Evolutionary conservation across 2,113 vertebrate species (phyloP).

Genomic region (Mirounga angustirostris): DNA sequence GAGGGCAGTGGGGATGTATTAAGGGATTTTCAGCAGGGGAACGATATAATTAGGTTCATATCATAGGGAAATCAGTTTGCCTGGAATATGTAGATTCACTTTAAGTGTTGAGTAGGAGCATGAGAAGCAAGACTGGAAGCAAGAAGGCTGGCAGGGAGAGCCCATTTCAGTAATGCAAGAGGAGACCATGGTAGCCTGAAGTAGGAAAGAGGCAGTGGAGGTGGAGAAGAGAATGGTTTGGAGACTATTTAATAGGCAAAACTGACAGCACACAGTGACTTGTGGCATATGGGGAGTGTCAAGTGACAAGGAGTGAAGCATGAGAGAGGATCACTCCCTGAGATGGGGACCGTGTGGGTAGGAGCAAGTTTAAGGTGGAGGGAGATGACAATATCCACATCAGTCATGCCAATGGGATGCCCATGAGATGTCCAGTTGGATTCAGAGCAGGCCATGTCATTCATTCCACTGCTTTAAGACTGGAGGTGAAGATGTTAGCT

Average conservation of each 20-base stretch:
- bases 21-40: background rate
- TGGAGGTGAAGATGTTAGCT: background rate
- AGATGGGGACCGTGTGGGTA: background rate
- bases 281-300: background rate
- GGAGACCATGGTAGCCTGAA: background rate
- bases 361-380: background rate
- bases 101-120: background rate
- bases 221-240: background rate
- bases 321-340: background rate
- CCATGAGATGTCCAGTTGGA: background rate
- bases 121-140: background rate
- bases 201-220: background rate
- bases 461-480: background rate
- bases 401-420: background rate
- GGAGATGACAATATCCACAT: background rate
- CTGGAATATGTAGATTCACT: background rate
- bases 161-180: background rate
- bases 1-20: background rate
- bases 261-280: accelerated
- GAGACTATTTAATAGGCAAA: background rate
- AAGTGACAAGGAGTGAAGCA: background rate
- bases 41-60: background rate
- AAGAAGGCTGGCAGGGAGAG: background rate
- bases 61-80: background rate
- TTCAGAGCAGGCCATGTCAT: background rate